Conservation (phyloP, 92 coral and sea anemone species). For the Actinernus sp. region DNA sequence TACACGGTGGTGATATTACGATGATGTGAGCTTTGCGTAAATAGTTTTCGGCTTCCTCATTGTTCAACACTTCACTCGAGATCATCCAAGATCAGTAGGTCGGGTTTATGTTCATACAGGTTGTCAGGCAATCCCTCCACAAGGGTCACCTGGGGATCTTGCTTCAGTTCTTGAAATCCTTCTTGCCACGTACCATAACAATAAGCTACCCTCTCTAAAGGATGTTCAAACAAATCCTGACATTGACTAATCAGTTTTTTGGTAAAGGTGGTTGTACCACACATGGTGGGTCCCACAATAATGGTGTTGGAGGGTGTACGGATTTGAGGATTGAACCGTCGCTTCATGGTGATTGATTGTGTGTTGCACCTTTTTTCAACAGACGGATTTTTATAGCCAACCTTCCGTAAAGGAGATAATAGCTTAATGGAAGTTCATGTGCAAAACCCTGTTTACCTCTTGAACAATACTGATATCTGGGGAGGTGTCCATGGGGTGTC, state of each 20-base stretch:
- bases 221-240: conserved; percentile 9
- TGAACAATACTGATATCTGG: too few species aligned
- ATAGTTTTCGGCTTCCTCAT: conserved; percentile 2
- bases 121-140: conserved; percentile 35
- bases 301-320: too few species aligned
- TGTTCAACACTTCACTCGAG: conserved; percentile 10
- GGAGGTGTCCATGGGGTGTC: too few species aligned
- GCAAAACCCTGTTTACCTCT: too few species aligned
- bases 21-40: conserved; percentile 18
- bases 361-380: too few species aligned
- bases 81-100: conserved; percentile 24
- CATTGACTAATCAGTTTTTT: neutral
- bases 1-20: conserved; percentile 25
- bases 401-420: too few species aligned
- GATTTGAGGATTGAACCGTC: too few species aligned
- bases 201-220: conserved; percentile 15
- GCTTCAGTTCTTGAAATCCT: neutral
- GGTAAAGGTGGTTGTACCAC: conserved; percentile 14
- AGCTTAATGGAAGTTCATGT: too few species aligned
- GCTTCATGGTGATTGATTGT: too few species aligned
- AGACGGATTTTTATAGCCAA: too few species aligned
- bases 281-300: conserved; percentile 13
- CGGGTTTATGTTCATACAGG: conserved; percentile 22
- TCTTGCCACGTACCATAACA: conserved; percentile 48
- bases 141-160: conserved; percentile 13